Evolutionary conservation across 2,113 vertebrate genomes (phyloP), one percentile per base, ranked within the genome.

Genomic region (Nannospalax galili): DNA sequence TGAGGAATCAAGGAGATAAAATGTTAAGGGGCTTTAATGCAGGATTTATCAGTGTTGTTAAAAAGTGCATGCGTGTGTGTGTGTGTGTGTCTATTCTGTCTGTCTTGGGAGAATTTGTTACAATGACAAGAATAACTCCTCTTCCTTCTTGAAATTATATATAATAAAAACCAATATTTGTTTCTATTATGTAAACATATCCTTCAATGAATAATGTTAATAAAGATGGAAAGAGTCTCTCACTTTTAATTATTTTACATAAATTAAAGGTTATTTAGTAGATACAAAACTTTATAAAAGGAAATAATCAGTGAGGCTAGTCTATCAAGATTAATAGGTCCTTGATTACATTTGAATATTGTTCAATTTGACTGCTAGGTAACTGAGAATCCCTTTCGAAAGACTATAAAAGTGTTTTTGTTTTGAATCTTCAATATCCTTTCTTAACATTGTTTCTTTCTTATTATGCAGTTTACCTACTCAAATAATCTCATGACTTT

Each of bases 311-410:
- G 92, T 79, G 58, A 84, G 48, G 69, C 40, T 40, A 79, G 37
- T 92, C 86, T 82, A 81, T 70, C 52, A 88, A 88, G 81, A 90
- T 69, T 93, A 90, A 80, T 87, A 90, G 72, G 56, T 69, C 89
- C 92, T 96, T 96, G 91, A 95, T 93, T 97, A 64, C 78, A 96
- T 95, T 95, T 96, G 91, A 97, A 97, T 96, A 90, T 64, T 42
- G 35, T 92, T 96, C 92, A 86, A 37, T 93, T 78, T 88, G 88
- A 96, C 84, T 89, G 62, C 80, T 79, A 90, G 62, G 64, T 94
- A 87, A 93, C 62, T 88, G 22, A 48, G 16, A 82, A 32, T 32
- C 72, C 14, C 32, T 94, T 82, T 80, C 22, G n/a, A 96, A 92
- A 28, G 96, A 94, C 40, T 22, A n/a, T 12, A 19, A 65, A 93